Evolutionary conservation across 2,888 invertebrate genomes (phyloP), one percentile per base, ranked within the genome.

Genomic region (Cephus sareptanus): DNA sequence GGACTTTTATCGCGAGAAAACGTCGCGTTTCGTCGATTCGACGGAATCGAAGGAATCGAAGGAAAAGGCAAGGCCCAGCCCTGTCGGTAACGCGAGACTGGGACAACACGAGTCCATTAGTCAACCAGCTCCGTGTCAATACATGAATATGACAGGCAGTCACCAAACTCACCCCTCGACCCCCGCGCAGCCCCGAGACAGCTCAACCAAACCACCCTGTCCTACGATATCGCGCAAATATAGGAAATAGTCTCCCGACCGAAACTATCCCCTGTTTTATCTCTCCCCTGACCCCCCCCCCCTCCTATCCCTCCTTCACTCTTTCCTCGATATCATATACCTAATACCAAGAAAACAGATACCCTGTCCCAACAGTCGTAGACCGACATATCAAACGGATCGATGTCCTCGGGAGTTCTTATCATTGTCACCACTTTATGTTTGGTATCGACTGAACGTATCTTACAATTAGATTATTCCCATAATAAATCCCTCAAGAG

Each of bases 41-140:
- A 69, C 76, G 73, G 70, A 71, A 74, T 73, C 56, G 77, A 74
- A 70, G 73, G 70, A 71, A 74, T 75, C 56, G 77, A 74, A 70
- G 30, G 73, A 77, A 70, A 31, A 68, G 79, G 80, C 83, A 80
- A 83, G 86, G 87, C 85, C 85, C 82, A 88, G 87, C 89, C 88
- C 87, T 85, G 82, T 81, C 81, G 85, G 91, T 90, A 91, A 91
- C 88, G 86, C 87, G 91, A 91, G 87, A 87, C 85, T 90, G 85
- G 87, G 89, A 91, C 89, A 91, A 91, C 91, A 91, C 80, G 89
- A 89, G 91, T 91, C 91, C 91, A 91, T 91, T 91, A 91, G 91
- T 91, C 91, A 91, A 91, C 87, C 90, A 89, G 88, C 89, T 89
- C 86, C 85, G 86, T 91, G 91, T 91, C 91, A 91, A 91, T 91